phyloP scores from a whole-genome alignment of 1,140 invertebrate species.

The Laupala kohalensis region DNA sequence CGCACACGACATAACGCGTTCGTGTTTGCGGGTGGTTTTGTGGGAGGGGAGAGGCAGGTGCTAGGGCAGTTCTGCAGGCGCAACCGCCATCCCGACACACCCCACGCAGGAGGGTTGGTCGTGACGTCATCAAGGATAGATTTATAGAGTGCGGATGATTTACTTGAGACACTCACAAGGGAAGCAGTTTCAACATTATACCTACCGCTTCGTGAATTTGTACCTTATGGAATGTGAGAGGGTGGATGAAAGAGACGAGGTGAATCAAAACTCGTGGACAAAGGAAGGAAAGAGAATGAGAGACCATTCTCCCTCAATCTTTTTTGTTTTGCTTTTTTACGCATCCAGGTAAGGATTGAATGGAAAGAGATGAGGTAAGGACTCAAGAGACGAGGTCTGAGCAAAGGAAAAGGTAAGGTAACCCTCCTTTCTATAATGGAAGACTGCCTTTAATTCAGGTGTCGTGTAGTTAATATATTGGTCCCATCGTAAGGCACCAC shows the following conservation, averaged over 20 bases:
- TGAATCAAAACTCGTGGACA: no score
- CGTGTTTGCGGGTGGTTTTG: no score
- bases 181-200: background rate
- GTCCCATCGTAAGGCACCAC: background rate
- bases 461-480: background rate
- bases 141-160: slow-evolving; percentile 6
- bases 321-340: no score
- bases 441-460: background rate
- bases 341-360: no score
- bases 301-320: no score
- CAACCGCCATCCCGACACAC: background rate
- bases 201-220: background rate
- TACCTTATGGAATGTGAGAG: background rate
- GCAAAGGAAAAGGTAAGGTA: no score
- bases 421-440: background rate
- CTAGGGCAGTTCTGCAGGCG: background rate
- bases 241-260: background rate
- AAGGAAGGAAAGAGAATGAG: no score
- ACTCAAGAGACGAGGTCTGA: no score
- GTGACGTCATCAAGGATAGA: slow-evolving; percentile 5
- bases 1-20: no score
- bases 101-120: background rate
- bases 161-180: background rate
- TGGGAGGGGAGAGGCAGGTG: no score
- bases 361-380: no score